These are phyloP conservation scores for Mactromeris polynyma DNA, from an alignment of 2,888 invertebrate genomes.

Conservation along the genomic window DNA sequence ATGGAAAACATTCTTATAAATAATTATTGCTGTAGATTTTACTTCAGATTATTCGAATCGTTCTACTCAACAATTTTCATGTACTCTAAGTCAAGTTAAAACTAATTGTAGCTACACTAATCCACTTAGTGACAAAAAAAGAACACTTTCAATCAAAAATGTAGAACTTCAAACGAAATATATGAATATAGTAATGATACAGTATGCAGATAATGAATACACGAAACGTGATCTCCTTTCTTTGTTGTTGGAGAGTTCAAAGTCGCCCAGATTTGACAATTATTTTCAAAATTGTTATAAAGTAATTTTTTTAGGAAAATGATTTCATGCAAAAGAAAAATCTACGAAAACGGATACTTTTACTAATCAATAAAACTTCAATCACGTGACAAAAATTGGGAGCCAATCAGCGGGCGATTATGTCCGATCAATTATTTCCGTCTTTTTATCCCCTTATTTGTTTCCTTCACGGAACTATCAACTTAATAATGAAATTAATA, in stretches of 20 bases:
- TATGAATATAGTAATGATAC: not conserved
- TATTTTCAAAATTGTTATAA: not conserved
- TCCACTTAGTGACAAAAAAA: not conserved
- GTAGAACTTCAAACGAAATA: not conserved
- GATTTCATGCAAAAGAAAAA: no score
- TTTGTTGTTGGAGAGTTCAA: conserved; percentile 1
- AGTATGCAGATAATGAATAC: not conserved
- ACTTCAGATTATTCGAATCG: no score
- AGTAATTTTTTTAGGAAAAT: not conserved
- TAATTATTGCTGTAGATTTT: no score
- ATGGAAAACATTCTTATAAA: no score
- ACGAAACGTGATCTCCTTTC: not conserved
- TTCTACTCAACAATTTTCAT: no score
- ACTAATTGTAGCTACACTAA: no score
- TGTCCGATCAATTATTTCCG: not conserved
- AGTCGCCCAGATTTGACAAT: not conserved
- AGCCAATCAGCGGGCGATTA: not conserved
- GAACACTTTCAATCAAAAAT: not conserved
- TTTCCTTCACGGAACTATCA: not conserved
- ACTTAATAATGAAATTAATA: not conserved
- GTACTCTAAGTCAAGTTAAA: no score
- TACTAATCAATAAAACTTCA: not conserved
- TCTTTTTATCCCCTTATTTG: not conserved
- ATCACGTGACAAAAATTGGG: not conserved
- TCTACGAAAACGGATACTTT: no score